Evolutionary conservation across 30 jellyfish, hydroid and myxozoan genomes (phyloP).

Genomic region (Sanderia malayensis): DNA sequence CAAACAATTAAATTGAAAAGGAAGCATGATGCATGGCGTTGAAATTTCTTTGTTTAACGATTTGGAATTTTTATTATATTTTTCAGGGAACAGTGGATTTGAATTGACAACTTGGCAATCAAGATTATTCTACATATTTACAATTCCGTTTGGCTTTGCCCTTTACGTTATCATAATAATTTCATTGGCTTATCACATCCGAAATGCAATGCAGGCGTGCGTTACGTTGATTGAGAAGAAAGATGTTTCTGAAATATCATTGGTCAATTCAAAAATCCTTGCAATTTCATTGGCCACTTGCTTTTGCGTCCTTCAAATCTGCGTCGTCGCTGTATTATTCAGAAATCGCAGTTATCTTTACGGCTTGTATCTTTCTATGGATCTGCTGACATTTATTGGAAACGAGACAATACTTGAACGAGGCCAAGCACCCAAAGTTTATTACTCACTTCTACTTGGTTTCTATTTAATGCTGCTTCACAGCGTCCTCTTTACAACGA

Average conservation of each 20-base stretch:
- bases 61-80: too few species aligned
- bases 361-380: conserved; percentile 46
- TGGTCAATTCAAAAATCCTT: conserved; percentile 29
- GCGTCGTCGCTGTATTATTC: conserved; percentile 18
- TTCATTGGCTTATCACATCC: conserved; percentile 38
- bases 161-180: conserved; percentile 34
- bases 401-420: conserved; percentile 28
- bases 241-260: not conserved
- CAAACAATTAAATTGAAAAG: too few species aligned
- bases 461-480: conserved; percentile 28
- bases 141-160: conserved; percentile 54
- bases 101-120: conserved; percentile 33
- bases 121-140: conserved; percentile 35
- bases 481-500: conserved; percentile 24
- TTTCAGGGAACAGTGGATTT: conserved; percentile 57
- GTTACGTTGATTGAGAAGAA: conserved; percentile 21
- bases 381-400: conserved; percentile 47
- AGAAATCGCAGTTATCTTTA: conserved; percentile 12
- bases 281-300: conserved; percentile 22
- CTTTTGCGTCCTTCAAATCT: conserved; percentile 19
- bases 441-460: conserved; percentile 27
- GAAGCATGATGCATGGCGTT: too few species aligned
- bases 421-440: conserved; percentile 11
- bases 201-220: conserved; percentile 28
- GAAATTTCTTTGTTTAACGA: too few species aligned